Percentiles rank a stretch among this genome's conserved stretches.
These are phyloP conservation scores for Zootermopsis nevadensis DNA, from an alignment of 2,888 invertebrate species.

Conservation along the genomic window DNA sequence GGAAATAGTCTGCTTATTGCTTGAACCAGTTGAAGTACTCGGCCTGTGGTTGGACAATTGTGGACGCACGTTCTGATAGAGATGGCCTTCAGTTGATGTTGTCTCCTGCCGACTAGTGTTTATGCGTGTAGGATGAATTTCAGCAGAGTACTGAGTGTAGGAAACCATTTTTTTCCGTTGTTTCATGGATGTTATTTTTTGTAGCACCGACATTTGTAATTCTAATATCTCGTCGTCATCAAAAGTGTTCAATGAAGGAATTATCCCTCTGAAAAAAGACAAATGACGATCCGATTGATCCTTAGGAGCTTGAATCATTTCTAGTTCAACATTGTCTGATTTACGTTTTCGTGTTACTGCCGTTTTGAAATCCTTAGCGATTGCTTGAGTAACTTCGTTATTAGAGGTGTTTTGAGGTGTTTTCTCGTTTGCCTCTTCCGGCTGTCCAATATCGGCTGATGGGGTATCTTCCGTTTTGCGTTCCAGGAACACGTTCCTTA, in stretches of 20 bases:
- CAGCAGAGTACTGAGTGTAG: not conserved
- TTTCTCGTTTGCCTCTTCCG: not conserved
- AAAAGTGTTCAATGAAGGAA: conserved; percentile 13
- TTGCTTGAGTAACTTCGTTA: not conserved
- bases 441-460: not conserved
- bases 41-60: no score
- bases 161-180: not conserved
- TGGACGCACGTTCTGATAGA: no score
- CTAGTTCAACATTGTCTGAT: not conserved
- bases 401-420: not conserved
- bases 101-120: not conserved
- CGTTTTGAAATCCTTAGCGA: not conserved
- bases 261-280: conserved; percentile 11
- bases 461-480: not conserved
- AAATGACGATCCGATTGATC: conserved; percentile 2
- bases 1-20: no score
- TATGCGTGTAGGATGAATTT: not conserved
- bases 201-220: not conserved
- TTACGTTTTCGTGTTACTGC: not conserved
- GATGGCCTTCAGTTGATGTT: not conserved
- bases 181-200: conserved; percentile 3
- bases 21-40: no score
- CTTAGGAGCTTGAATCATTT: conserved; percentile 8
- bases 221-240: conserved; percentile 9
- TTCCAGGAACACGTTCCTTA: not conserved